Evolutionary conservation across 2,113 vertebrate genomes (phyloP), one percentile per base, ranked within the genome.

Genomic region (Climacteris rufus): DNA sequence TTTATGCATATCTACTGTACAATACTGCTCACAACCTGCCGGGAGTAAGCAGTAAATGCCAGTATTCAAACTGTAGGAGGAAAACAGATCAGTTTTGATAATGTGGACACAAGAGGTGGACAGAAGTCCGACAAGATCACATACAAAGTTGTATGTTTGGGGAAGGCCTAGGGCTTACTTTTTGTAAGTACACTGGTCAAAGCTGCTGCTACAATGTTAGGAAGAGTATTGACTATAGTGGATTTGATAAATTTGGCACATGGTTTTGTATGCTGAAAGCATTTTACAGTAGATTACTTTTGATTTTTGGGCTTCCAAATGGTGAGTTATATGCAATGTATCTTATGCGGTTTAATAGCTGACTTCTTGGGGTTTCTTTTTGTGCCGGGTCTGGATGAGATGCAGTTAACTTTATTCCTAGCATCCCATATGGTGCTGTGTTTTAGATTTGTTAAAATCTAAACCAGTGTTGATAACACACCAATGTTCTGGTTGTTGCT

Each of bases 1-100:
- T 94, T 90, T 91, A 92, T 95, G 91, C 63, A 22, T 81, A 76
- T 93, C 85, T 96, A 94, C 94, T 94, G 94, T 96, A 93, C 6
- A 75, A n/a, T 44, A 61, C 63, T 91, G 56, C 33, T 87, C 69
- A 74, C 59, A 83, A 22, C 71, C 75, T 83, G 12, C 50, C 90
- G 86, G 68, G 71, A 82, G 52, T 90, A 50, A 91, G 75, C 64
- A 74, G 83, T 64, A 68, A 78, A 50, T 68, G 47, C 25, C 49
- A 66, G 44, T 60, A 83, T 49, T 17, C 17, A 63, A 71, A 72
- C 40, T 71, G 23, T 35, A 72, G 27, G 15, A 64, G n/a, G 24
- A 89, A 79, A 91, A 45, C 27, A 37, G 44, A 18, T 44, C 27
- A 7, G 7, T 66, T 80, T 63, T 95, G 66, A 45, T 69, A 54